Evolutionary conservation across 2,113 vertebrate species (phyloP).

Genomic region (Rhineura floridana): DNA sequence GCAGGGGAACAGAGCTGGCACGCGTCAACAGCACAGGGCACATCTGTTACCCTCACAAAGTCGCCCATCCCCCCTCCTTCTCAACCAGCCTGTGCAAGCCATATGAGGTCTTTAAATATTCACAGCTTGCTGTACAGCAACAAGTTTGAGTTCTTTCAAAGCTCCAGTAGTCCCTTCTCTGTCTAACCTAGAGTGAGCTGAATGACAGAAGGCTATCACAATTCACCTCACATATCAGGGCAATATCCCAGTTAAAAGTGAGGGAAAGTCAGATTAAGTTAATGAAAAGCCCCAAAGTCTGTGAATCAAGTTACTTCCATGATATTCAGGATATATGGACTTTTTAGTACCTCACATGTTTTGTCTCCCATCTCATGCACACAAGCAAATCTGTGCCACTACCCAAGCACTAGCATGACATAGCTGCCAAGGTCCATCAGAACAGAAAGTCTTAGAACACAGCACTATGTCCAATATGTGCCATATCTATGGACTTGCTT

Average conservation of each 20-base stretch:
- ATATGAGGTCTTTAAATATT: slow-evolving; percentile 46
- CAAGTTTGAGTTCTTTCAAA: slow-evolving; percentile 72
- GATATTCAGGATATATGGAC: rapidly evolving
- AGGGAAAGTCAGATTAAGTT: background rate
- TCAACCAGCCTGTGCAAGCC: slow-evolving; percentile 55
- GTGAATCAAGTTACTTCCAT: background rate
- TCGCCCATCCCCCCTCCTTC: slow-evolving; percentile 56
- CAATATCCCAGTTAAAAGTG: background rate
- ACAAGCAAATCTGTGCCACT: background rate
- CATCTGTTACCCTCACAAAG: slow-evolving; percentile 85
- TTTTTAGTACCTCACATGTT: background rate
- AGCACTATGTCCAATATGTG: background rate
- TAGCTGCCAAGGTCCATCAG: too few species aligned
- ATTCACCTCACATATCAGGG: background rate
- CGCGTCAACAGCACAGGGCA: slow-evolving; percentile 82
- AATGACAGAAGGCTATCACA: rapidly evolving
- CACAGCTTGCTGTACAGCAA: slow-evolving; percentile 74
- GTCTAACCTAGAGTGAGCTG: background rate
- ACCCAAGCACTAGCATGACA: background rate
- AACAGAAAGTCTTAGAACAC: background rate
- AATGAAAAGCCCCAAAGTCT: background rate
- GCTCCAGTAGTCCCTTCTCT: slow-evolving; percentile 29
- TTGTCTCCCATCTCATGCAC: background rate
- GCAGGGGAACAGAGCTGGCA: slow-evolving; percentile 77
- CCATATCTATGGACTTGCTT: slow-evolving; percentile 13